These are phyloP conservation scores for Camponotus pennsylvanicus DNA, from an alignment of 1,140 invertebrate species.

Conservation along the genomic window DNA sequence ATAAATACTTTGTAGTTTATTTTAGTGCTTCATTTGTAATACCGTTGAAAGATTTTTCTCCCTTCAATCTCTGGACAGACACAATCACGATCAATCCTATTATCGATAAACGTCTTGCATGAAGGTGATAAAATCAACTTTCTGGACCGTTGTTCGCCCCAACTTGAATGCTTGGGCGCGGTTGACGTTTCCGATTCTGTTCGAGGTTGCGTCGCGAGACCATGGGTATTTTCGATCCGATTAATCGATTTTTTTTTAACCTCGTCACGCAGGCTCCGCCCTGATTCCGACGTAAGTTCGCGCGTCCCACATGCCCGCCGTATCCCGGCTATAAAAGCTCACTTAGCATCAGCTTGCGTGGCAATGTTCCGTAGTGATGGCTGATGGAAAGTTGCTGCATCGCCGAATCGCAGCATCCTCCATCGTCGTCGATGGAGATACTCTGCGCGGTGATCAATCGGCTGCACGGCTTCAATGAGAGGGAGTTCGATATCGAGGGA, in stretches of 20 bases:
- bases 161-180: conserved; percentile 48
- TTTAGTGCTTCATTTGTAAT: conserved; percentile 31
- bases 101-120: conserved; percentile 34
- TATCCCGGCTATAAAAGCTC: conserved; percentile 80
- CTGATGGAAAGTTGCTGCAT: conserved; percentile 68
- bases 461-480: background rate
- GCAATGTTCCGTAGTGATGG: conserved; percentile 79
- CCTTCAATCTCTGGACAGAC: background rate
- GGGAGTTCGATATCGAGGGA: background rate
- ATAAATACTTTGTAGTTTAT: conserved; percentile 27
- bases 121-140: conserved; percentile 50
- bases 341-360: conserved; percentile 75
- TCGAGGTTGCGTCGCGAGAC: conserved; percentile 44
- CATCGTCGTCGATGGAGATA: background rate
- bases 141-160: conserved; percentile 19
- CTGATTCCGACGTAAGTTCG: conserved; percentile 77
- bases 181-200: conserved; percentile 48
- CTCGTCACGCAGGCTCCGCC: conserved; percentile 70
- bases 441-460: background rate
- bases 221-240: conserved; percentile 13
- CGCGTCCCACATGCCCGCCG: conserved; percentile 76
- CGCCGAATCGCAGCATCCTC: conserved; percentile 34
- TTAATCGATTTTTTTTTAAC: conserved; percentile 24
- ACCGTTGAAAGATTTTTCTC: conserved; percentile 18
- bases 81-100: conserved; percentile 13